Evolutionary conservation across 2,113 vertebrate genomes (phyloP).

Genomic region (Rhinolophus sinicus): DNA sequence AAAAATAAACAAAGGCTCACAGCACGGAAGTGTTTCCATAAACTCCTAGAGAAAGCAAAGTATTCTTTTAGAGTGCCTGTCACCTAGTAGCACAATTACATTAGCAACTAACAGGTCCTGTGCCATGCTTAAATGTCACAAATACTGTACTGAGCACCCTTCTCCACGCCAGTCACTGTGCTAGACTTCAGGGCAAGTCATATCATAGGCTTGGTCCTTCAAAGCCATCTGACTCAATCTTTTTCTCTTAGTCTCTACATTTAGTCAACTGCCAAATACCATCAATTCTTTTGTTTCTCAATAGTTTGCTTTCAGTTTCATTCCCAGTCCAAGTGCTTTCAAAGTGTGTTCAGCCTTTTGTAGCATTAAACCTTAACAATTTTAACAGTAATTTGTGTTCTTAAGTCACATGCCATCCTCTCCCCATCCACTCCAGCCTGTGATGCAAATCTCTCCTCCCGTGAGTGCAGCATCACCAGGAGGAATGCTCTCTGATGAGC

Average conservation of each 20-base stretch:
- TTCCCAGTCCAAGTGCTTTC: background rate
- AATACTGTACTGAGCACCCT: too few relatives aligned
- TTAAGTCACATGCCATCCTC: background rate
- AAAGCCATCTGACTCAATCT: background rate
- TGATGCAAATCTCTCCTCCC: background rate
- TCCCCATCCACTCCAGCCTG: background rate
- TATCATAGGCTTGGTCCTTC: background rate
- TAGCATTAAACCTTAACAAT: background rate
- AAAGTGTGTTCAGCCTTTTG: background rate
- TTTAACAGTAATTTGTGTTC: background rate
- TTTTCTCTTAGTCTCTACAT: background rate
- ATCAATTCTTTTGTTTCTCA: background rate
- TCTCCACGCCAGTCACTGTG: too few relatives aligned
- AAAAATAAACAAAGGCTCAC: slow-evolving; percentile 97
- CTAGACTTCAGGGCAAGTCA: background rate
- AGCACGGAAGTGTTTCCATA: slow-evolving; percentile 98
- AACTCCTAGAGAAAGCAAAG: slow-evolving; percentile 89
- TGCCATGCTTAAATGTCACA: background rate
- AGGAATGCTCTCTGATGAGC: background rate
- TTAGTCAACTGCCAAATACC: background rate
- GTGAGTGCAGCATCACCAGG: background rate
- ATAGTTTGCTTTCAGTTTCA: background rate
- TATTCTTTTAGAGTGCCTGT: background rate
- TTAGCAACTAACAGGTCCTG: background rate
- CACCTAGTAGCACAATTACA: background rate